Evolutionary conservation across 2,888 invertebrate species (phyloP).

Genomic region (Druceiella hillmani): DNA sequence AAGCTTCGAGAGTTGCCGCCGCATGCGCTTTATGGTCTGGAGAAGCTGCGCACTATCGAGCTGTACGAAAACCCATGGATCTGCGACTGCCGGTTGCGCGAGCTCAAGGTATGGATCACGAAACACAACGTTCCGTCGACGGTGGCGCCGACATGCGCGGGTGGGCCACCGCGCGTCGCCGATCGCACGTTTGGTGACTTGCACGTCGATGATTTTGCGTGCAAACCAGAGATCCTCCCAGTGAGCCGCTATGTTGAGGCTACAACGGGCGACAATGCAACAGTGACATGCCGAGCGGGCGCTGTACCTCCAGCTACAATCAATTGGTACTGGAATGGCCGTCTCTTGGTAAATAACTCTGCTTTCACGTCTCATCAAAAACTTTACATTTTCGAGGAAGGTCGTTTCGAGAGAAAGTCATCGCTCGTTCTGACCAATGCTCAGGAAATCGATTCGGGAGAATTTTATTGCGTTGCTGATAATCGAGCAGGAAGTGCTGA

Average conservation of each 20-base stretch:
- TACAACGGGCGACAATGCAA: constrained; percentile 78
- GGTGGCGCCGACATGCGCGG: constrained; percentile 28
- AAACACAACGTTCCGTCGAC: constrained; percentile 73
- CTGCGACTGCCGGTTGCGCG: constrained; percentile 79
- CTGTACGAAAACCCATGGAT: constrained; percentile 86
- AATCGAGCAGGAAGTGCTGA: constrained; percentile 84
- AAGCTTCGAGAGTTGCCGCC: constrained; percentile 67
- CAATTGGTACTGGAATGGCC: constrained; percentile 85
- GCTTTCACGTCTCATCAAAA: constrained; percentile 74
- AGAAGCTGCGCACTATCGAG: constrained; percentile 72
- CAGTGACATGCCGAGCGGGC: constrained; percentile 74
- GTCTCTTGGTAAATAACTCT: constrained; percentile 70
- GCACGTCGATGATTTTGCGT: constrained; percentile 78
- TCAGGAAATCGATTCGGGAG: constrained; percentile 75
- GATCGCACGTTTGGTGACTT: constrained; percentile 72
- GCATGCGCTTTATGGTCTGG: constrained; percentile 66
- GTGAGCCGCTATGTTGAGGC: constrained; percentile 73
- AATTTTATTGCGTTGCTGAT: constrained; percentile 86
- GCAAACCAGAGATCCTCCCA: constrained; percentile 74
- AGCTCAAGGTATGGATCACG: constrained; percentile 76
- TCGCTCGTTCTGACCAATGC: constrained; percentile 74
- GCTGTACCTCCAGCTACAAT: constrained; percentile 76
- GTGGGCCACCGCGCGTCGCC: constrained; percentile 67
- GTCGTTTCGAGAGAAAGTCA: constrained; percentile 70
- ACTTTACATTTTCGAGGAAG: constrained; percentile 70